Percentiles rank a stretch among this genome's conserved stretches.
These are phyloP conservation scores for Hemitrygon akajei DNA, from an alignment of 2,797 vertebrate genomes.

Conservation along the genomic window DNA sequence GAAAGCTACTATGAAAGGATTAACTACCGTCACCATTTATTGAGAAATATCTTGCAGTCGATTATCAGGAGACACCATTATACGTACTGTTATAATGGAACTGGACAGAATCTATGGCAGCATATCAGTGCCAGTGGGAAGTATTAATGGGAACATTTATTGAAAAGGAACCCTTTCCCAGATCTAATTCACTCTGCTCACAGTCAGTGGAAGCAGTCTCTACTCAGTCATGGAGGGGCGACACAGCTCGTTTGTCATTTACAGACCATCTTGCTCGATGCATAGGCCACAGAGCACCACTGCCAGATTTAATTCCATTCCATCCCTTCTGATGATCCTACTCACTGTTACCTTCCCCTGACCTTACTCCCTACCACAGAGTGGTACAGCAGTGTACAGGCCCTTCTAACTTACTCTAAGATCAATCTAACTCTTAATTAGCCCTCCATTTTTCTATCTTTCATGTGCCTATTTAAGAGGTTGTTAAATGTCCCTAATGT, in stretches of 20 bases:
- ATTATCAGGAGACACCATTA: not conserved
- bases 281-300: not conserved
- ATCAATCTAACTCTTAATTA: too few species aligned
- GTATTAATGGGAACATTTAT: not conserved
- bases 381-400: too few species aligned
- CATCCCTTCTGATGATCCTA: too few species aligned
- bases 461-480: too few species aligned
- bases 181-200: not conserved
- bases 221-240: not conserved
- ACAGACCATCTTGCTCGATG: not conserved
- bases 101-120: not conserved
- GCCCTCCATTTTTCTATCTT: too few species aligned
- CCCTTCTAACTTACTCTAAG: too few species aligned
- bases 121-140: not conserved
- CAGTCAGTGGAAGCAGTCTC: not conserved
- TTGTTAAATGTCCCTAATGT: too few species aligned
- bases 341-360: not conserved
- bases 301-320: not conserved
- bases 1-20: not conserved
- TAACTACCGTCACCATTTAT: not conserved
- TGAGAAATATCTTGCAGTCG: not conserved
- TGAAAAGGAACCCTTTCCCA: not conserved
- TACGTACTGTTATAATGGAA: not conserved
- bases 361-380: not conserved
- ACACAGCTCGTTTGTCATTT: not conserved